Conservation (phyloP, 2,113 vertebrate genomes). For the Gorsachius goisagi region DNA sequence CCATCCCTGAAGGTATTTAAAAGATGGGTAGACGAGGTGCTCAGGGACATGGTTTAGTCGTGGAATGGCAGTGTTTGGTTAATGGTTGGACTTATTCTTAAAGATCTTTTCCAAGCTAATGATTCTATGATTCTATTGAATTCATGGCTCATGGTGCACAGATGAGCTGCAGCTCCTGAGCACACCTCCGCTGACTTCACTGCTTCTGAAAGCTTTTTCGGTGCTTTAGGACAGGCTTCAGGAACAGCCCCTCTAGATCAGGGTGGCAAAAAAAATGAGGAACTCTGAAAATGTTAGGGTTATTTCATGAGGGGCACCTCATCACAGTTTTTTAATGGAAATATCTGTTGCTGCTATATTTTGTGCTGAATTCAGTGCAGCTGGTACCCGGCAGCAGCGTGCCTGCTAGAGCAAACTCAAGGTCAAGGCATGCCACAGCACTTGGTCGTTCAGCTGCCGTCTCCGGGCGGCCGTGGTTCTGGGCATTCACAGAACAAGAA, state of each 20-base stretch:
- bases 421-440: neutral
- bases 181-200: neutral
- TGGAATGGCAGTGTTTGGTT: no score
- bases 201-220: neutral
- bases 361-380: neutral
- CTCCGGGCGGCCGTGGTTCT: rapidly evolving
- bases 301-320: neutral
- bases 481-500: neutral
- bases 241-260: no score
- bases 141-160: neutral
- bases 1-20: no score
- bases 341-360: neutral
- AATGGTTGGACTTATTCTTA: no score
- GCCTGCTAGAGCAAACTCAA: neutral
- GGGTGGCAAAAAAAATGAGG: neutral
- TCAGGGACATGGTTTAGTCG: no score
- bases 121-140: neutral
- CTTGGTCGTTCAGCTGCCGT: neutral
- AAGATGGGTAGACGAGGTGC: no score
- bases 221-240: neutral
- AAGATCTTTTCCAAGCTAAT: no score
- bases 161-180: neutral
- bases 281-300: neutral
- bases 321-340: neutral
- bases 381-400: neutral